Evolutionary conservation across 1,140 invertebrate species (phyloP).

Genomic region (Drosophila saltans): DNA sequence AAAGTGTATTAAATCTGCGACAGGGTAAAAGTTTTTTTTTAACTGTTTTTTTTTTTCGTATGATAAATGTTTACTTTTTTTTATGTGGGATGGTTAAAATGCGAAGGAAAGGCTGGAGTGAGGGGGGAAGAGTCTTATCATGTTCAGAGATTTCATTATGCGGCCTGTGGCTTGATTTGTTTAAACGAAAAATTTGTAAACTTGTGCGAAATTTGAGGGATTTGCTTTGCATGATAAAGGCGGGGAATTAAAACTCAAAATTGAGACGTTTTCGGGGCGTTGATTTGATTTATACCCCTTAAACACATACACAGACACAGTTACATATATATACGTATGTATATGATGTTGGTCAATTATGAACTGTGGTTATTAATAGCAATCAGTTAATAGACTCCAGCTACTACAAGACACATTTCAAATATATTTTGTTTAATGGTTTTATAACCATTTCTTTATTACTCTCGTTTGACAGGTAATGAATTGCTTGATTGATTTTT

Average conservation of each 20-base stretch:
- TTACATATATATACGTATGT: neutral
- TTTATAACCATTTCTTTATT: constrained; percentile 48
- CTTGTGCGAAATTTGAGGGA: constrained; percentile 42
- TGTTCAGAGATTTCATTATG: constrained; percentile 16
- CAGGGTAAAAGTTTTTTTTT: neutral
- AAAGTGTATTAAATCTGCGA: neutral
- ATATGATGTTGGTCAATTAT: constrained; percentile 30
- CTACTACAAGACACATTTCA: neutral
- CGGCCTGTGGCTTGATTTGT: constrained; percentile 1
- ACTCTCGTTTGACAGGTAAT: constrained; percentile 31
- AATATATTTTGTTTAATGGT: constrained; percentile 32
- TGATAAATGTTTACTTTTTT: constrained; percentile 2
- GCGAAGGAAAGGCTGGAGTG: too few relatives aligned
- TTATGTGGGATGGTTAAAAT: too few relatives aligned
- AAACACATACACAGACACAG: neutral
- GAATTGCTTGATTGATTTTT: constrained; percentile 27
- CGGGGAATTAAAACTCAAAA: constrained; percentile 6
- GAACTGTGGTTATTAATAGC: constrained; percentile 12
- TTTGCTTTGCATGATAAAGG: neutral
- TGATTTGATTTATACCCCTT: constrained; percentile 50
- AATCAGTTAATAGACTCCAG: constrained; percentile 14
- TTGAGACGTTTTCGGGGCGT: constrained; percentile 47
- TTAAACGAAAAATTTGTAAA: constrained; percentile 28
- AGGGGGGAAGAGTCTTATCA: constrained; percentile 24
- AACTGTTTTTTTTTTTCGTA: neutral